phyloP scores from a whole-genome alignment of 2,888 invertebrate genomes.

The Anagyrus pseudococci region DNA sequence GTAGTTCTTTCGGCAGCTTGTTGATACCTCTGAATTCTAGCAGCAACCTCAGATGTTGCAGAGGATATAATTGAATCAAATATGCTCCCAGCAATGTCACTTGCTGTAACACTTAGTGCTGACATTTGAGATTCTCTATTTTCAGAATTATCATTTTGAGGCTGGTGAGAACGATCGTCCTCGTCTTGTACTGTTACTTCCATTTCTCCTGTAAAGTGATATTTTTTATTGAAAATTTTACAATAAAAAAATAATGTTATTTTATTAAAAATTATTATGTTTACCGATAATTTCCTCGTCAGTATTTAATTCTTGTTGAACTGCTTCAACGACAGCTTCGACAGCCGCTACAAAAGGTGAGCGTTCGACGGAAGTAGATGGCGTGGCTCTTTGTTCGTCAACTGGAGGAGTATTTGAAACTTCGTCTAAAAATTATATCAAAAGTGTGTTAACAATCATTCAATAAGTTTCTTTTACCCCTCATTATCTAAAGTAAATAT shows the following conservation, averaged over 20 bases:
- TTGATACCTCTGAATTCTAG: slow-evolving; percentile 48
- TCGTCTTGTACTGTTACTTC: slow-evolving; percentile 58
- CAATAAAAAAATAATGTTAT: background rate
- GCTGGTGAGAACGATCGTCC: slow-evolving; percentile 50
- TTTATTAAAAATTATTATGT: background rate
- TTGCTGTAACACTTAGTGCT: slow-evolving; percentile 49
- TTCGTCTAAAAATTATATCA: slow-evolving; percentile 38
- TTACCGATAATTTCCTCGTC: slow-evolving; percentile 55
- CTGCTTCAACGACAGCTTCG: slow-evolving; percentile 50
- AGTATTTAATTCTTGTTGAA: slow-evolving; percentile 45
- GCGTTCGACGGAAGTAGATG: slow-evolving; percentile 43
- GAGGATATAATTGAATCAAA: slow-evolving; percentile 61
- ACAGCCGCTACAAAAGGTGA: slow-evolving; percentile 46
- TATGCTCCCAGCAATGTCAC: slow-evolving; percentile 60
- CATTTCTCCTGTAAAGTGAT: slow-evolving; percentile 54
- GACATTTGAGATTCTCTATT: slow-evolving; percentile 41
- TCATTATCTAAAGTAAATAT: no score
- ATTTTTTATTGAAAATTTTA: background rate
- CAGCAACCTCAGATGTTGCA: slow-evolving; percentile 48
- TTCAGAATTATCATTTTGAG: slow-evolving; percentile 48
- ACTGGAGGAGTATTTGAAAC: slow-evolving; percentile 47
- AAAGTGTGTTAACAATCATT: background rate
- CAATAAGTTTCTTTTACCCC: no score
- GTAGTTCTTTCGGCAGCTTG: slow-evolving; percentile 32
- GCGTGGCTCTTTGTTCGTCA: slow-evolving; percentile 48